Percentiles rank a stretch among this genome's conserved stretches.
phyloP scores from a whole-genome alignment of 2,888 invertebrate genomes.

The Aphidius colemani region DNA sequence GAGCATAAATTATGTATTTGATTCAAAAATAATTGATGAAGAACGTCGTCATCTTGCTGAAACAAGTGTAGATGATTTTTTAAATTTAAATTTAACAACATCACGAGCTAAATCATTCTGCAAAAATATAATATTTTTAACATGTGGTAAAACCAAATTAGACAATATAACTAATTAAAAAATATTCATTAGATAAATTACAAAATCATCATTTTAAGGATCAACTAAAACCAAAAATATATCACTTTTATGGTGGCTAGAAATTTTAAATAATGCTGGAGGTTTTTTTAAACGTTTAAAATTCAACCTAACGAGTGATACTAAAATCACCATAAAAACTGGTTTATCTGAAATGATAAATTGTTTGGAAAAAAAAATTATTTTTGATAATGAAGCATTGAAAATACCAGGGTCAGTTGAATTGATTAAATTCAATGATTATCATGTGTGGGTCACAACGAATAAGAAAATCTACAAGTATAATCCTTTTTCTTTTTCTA shows the following conservation, averaged over 20 bases:
- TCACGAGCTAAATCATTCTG: conserved; percentile 39
- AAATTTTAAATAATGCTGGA: conserved; percentile 41
- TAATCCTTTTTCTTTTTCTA: conserved; percentile 2
- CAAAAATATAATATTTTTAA: conserved; percentile 38
- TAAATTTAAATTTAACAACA: conserved; percentile 33
- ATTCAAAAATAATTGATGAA: conserved; percentile 24
- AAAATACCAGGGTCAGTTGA: background rate
- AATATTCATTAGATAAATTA: background rate
- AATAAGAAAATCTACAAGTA: conserved; percentile 2
- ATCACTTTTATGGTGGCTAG: conserved; percentile 46
- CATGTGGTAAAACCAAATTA: conserved; percentile 48
- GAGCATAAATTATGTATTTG: conserved; percentile 27
- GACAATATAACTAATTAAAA: too few species aligned
- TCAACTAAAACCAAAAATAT: conserved; percentile 36
- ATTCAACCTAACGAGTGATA: conserved; percentile 35
- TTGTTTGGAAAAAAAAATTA: background rate
- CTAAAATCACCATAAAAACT: conserved; percentile 38
- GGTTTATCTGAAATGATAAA: background rate
- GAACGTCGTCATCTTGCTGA: conserved; percentile 35
- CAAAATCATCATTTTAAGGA: conserved; percentile 29
- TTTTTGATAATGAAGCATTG: background rate
- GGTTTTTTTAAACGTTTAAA: conserved; percentile 43
- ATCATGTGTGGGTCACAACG: background rate
- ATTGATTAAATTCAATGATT: background rate
- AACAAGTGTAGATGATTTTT: conserved; percentile 38